These are phyloP conservation scores for Sminthurides bifidus DNA, from an alignment of 1,140 invertebrate genomes.

Conservation along the genomic window DNA sequence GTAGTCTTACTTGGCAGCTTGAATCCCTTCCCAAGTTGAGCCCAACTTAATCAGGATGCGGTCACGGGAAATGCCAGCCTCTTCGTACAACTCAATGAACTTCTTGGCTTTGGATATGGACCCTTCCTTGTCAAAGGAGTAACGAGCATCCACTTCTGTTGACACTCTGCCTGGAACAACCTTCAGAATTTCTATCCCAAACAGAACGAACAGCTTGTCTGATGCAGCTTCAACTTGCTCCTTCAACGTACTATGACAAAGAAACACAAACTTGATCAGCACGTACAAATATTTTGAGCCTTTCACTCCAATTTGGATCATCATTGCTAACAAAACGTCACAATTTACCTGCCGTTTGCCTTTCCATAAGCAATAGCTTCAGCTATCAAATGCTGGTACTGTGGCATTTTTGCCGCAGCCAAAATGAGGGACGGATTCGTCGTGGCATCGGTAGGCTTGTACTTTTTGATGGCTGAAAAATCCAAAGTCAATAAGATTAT, in stretches of 20 bases:
- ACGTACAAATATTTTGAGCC: too few species aligned
- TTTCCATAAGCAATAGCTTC: slow-evolving; percentile 82
- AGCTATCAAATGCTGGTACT: slow-evolving; percentile 77
- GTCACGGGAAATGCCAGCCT: slow-evolving; percentile 78
- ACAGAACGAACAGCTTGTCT: slow-evolving; percentile 87
- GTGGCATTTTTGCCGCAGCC: slow-evolving; percentile 77
- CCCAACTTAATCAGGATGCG: slow-evolving; percentile 93
- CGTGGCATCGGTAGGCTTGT: slow-evolving; percentile 98
- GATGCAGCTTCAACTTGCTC: slow-evolving; percentile 68
- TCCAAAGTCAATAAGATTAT: slow-evolving; percentile 36
- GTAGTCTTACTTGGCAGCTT: slow-evolving; percentile 74
- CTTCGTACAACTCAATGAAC: slow-evolving; percentile 79
- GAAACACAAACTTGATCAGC: too few species aligned
- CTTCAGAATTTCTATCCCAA: slow-evolving; percentile 94
- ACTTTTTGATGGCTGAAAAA: slow-evolving; percentile 86
- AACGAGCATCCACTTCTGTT: slow-evolving; percentile 94
- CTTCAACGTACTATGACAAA: slow-evolving; percentile 48
- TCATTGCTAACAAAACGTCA: neutral
- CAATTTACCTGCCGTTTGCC: slow-evolving; percentile 49
- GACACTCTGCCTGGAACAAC: slow-evolving; percentile 96
- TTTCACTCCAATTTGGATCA: too few species aligned
- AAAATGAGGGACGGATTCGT: slow-evolving; percentile 97
- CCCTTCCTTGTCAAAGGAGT: slow-evolving; percentile 87
- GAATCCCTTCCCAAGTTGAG: slow-evolving; percentile 98
- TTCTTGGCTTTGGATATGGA: slow-evolving; percentile 81